These are phyloP conservation scores for Triplophysa rosa DNA, from an alignment of 2,113 vertebrate genomes.

Conservation along the genomic window DNA sequence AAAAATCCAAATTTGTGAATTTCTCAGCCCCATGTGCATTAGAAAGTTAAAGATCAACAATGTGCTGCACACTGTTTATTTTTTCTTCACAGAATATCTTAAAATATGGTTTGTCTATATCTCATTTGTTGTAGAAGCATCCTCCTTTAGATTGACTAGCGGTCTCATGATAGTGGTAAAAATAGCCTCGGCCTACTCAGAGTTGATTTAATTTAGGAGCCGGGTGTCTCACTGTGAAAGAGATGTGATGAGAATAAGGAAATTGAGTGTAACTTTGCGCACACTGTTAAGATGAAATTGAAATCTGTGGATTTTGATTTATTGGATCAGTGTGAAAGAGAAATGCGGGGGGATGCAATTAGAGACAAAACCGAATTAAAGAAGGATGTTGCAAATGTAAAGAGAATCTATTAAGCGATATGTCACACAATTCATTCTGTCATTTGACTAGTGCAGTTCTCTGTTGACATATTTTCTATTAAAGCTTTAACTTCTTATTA, in stretches of 20 bases:
- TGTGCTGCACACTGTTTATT: neutral
- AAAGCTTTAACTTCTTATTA: no score
- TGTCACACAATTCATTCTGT: neutral
- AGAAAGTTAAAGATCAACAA: neutral
- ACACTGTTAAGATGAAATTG: slow-evolving; percentile 28
- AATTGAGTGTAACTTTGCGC: slow-evolving; percentile 19
- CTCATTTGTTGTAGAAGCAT: slow-evolving; percentile 64
- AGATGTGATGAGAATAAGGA: slow-evolving; percentile 40
- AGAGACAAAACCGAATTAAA: slow-evolving; percentile 13
- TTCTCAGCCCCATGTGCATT: neutral
- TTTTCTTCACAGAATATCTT: slow-evolving; percentile 23
- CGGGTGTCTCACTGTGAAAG: slow-evolving; percentile 42
- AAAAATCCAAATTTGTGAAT: no score
- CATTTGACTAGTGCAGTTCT: neutral
- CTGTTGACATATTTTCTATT: neutral
- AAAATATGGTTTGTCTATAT: slow-evolving; percentile 67
- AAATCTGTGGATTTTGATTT: slow-evolving; percentile 35
- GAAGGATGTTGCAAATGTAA: slow-evolving; percentile 25
- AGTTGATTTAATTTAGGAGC: slow-evolving; percentile 70
- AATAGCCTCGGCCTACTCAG: slow-evolving; percentile 72
- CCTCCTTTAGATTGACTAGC: slow-evolving; percentile 65
- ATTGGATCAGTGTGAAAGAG: slow-evolving; percentile 32
- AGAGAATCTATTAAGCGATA: neutral
- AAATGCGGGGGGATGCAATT: slow-evolving; percentile 8
- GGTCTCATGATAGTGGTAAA: slow-evolving; percentile 71